Conservation (phyloP, 2,113 vertebrate species). For the Prionailurus bengalensis region DNA sequence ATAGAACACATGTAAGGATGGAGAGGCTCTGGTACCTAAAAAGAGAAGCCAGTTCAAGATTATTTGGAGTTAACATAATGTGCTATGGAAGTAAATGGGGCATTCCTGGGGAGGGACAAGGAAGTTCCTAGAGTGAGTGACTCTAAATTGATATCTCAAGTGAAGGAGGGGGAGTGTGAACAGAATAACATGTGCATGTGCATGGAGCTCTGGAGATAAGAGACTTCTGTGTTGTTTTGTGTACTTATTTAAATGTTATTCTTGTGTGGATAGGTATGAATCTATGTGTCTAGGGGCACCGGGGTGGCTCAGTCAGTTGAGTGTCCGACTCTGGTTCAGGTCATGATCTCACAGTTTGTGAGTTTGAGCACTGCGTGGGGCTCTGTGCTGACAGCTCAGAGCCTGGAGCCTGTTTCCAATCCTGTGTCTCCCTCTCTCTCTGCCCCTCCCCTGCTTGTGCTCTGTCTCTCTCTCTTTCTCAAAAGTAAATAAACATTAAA, state of each 20-base stretch:
- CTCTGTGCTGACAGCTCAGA: too few relatives aligned
- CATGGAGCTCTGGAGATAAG: background rate
- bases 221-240: background rate
- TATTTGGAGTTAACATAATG: background rate
- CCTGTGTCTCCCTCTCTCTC: too few relatives aligned
- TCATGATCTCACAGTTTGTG: too few relatives aligned
- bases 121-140: background rate
- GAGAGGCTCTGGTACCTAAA: background rate
- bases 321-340: too few relatives aligned
- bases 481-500: too few relatives aligned
- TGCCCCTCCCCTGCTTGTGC: too few relatives aligned
- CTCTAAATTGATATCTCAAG: background rate
- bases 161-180: background rate
- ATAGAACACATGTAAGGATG: background rate
- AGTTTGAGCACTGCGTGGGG: too few relatives aligned
- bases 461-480: too few relatives aligned
- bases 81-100: background rate
- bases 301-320: too few relatives aligned
- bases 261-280: background rate
- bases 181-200: background rate
- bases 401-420: too few relatives aligned
- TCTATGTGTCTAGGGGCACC: background rate
- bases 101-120: background rate
- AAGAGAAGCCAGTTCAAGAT: background rate
- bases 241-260: conserved; percentile 8